These are phyloP conservation scores for Alloplasta piceator DNA, from an alignment of 2,888 invertebrate species.

Conservation along the genomic window DNA sequence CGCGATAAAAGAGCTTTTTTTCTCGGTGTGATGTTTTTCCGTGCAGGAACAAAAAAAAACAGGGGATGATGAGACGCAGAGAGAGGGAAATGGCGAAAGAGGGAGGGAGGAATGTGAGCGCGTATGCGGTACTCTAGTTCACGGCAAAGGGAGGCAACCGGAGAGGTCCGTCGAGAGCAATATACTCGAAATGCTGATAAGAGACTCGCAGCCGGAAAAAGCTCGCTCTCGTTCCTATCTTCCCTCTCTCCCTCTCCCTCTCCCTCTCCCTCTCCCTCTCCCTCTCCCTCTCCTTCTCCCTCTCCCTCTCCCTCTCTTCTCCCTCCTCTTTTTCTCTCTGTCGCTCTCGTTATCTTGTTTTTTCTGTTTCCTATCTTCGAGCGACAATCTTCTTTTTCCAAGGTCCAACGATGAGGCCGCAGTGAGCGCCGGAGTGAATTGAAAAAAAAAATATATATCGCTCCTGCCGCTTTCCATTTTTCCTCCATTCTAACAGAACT, in stretches of 20 bases:
- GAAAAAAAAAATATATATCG: conserved; percentile 34
- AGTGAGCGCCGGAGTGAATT: conserved; percentile 31
- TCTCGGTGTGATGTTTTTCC: conserved; percentile 2
- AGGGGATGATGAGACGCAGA: too few species aligned
- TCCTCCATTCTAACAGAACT: not conserved
- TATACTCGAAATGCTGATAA: conserved; percentile 59
- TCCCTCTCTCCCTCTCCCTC: not conserved
- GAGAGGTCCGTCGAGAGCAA: conserved; percentile 49
- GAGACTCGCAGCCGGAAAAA: conserved; percentile 46
- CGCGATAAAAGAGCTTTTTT: conserved; percentile 60
- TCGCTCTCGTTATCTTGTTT: not conserved
- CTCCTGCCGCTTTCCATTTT: not conserved
- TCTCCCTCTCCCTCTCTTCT: not conserved
- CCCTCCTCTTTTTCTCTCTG: not conserved
- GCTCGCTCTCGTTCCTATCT: conserved; percentile 14
- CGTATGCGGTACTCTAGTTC: conserved; percentile 28
- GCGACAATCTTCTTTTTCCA: conserved; percentile 30
- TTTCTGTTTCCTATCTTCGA: conserved; percentile 30
- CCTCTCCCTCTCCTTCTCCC: not conserved
- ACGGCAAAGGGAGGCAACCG: not conserved
- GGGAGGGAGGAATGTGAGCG: too few species aligned
- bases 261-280: not conserved
- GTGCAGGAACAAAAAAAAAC: not conserved
- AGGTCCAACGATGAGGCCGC: not conserved
- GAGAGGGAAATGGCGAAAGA: too few species aligned